Evolutionary conservation across 2,888 invertebrate genomes (phyloP).

Genomic region (Acrobasis repandana): DNA sequence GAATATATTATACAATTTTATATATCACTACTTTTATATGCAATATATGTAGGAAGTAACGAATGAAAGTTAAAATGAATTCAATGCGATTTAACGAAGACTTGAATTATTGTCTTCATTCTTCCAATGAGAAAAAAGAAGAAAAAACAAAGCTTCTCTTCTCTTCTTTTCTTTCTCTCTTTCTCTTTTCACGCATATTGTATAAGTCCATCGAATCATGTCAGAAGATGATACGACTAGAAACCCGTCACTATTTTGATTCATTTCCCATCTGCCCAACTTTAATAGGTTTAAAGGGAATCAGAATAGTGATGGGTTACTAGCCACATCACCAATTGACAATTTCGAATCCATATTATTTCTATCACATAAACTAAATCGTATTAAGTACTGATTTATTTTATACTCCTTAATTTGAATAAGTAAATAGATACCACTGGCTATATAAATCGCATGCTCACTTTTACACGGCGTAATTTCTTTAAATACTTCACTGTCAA

Average conservation of each 20-base stretch:
- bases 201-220: background rate
- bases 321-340: too few relatives aligned
- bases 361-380: too few relatives aligned
- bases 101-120: too few relatives aligned
- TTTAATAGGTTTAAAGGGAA: background rate
- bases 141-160: background rate
- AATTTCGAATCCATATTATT: too few relatives aligned
- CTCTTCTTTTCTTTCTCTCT: background rate
- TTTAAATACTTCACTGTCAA: conserved; percentile 15
- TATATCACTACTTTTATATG: background rate
- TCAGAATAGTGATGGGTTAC: too few relatives aligned
- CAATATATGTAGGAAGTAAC: background rate
- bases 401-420: background rate
- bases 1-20: conserved; percentile 10
- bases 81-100: too few relatives aligned
- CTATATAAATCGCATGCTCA: conserved; percentile 10
- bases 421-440: background rate
- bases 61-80: background rate
- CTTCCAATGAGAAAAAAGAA: too few relatives aligned
- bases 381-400: too few relatives aligned
- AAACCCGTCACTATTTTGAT: background rate
- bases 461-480: conserved; percentile 1
- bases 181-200: background rate
- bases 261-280: background rate
- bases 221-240: too few relatives aligned